Evolutionary conservation across 1,140 invertebrate genomes (phyloP).

Genomic region (Hylaeus anthracinus): DNA sequence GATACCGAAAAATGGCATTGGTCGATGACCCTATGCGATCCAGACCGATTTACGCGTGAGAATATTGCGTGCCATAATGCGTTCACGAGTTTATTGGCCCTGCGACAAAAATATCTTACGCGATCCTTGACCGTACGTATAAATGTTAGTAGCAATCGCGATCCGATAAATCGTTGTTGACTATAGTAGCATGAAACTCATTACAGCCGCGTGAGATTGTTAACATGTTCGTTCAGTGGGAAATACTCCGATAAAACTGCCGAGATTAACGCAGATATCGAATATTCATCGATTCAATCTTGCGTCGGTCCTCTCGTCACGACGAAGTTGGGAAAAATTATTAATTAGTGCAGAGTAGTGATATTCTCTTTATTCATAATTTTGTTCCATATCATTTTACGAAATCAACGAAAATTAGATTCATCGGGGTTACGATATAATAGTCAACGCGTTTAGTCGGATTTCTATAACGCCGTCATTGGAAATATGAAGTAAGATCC

Average conservation of each 20-base stretch:
- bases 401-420: no score
- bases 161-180: neutral
- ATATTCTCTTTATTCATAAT: no score
- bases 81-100: conserved; percentile 12
- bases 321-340: no score
- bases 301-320: neutral
- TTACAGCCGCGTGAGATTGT: neutral
- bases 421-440: no score
- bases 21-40: conserved; percentile 7
- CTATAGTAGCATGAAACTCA: neutral
- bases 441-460: no score
- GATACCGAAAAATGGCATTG: neutral
- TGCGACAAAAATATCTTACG: neutral
- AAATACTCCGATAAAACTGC: neutral
- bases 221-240: neutral
- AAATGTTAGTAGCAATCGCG: neutral
- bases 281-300: conserved; percentile 1
- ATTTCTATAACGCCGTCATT: no score
- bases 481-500: no score
- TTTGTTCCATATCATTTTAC: no score
- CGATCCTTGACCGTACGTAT: conserved; percentile 8
- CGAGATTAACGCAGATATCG: neutral
- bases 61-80: neutral
- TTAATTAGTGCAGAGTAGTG: no score
- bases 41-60: conserved; percentile 3